phyloP scores from a whole-genome alignment of 2,888 invertebrate species.

The Platycnemis pennipes region DNA sequence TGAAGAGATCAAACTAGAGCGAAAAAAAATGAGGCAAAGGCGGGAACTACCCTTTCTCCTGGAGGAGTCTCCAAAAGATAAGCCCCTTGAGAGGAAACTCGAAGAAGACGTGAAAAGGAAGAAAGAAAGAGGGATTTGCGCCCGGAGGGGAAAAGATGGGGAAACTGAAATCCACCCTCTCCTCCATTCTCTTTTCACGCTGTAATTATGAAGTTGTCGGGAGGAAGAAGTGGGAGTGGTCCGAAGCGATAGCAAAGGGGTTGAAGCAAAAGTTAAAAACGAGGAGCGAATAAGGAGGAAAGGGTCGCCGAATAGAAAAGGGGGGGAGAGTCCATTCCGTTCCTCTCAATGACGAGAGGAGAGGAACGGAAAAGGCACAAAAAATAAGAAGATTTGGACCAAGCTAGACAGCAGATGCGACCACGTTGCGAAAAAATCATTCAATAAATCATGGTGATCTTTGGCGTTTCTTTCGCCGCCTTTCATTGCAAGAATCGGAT shows the following conservation, averaged over 20 bases:
- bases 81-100: slow-evolving; percentile 20
- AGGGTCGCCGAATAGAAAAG: not conserved
- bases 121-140: not conserved
- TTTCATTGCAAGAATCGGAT: not conserved
- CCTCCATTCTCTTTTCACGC: not conserved
- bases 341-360: no score
- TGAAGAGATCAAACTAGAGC: slow-evolving; percentile 24
- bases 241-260: not conserved
- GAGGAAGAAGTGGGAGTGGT: not conserved
- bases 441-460: not conserved
- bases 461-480: not conserved
- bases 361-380: not conserved
- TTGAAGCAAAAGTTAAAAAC: not conserved
- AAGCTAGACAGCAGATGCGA: not conserved
- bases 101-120: not conserved
- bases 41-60: not conserved
- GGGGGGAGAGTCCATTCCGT: not conserved
- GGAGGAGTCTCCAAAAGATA: slow-evolving; percentile 33
- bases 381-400: not conserved
- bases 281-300: not conserved
- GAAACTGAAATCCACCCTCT: not conserved
- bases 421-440: not conserved
- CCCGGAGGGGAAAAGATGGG: not conserved
- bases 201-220: slow-evolving; percentile 65
- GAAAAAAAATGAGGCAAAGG: not conserved